Base-by-base conservation (phyloP, 2,797 vertebrate species). In the Galagoides demidoff region DNA sequence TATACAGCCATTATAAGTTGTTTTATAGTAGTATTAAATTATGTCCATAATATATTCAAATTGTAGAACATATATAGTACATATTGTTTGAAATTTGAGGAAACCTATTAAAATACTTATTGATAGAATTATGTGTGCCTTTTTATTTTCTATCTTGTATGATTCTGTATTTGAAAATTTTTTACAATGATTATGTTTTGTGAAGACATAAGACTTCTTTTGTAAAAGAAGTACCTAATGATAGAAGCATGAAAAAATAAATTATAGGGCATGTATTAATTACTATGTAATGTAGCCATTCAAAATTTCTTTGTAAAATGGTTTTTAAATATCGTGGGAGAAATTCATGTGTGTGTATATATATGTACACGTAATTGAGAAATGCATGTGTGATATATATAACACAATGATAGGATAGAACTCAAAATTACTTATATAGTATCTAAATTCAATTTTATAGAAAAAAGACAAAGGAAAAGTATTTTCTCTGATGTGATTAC, bases 101-200 rank as follows among this genome's bases (percentile, higher is more conserved):
- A 84, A 70, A 34, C 52, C 5, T 89, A 2, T 76, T 27, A 73
- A 27, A 85, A 81, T 90, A 29, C 63, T 74, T 27, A 34, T 25
- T 86, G 22, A 1, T 82, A 83, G 61, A 93, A 77, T 68, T 90
- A 10, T 63, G 5, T 59, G 52, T 52, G 0, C 7, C 37, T 81
- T 93, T 45, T 78, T 19, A 55, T 64, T 85, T 85, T 79, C 6
- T 79, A 31, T 34, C 22, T 59, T 86, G 31, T 52, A 39, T 52
- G 23, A 52, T 61, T 74, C 31, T 90, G 25, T 12, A 73, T 81
- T 95, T 68, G 52, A 93, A 90, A 73, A 25, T 64, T 90, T 86
- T 74, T 66, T 25, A 52, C 6, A 70, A 14, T 70, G 73, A 77
- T 76, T 25, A 39, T 78, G 45, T 76, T 78, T 85, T 59, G 7